phyloP scores from a whole-genome alignment of 2,113 vertebrate species.

The Lamprotornis superbus region DNA sequence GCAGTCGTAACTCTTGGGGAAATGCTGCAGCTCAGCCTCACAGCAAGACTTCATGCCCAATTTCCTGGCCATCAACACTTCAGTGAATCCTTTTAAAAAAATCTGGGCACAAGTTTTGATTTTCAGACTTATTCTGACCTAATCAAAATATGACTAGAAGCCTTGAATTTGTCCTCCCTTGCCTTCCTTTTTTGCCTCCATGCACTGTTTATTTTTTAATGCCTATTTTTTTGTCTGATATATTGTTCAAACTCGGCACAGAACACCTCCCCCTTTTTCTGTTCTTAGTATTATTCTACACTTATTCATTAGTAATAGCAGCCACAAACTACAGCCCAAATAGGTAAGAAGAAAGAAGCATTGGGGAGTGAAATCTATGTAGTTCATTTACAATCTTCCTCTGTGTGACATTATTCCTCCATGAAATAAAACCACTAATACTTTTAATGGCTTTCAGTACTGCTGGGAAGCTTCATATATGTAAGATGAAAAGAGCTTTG shows the following conservation, averaged over 20 bases:
- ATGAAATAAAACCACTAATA: constrained; percentile 7
- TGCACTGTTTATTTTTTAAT: neutral
- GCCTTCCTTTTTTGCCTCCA: neutral
- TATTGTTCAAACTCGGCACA: neutral
- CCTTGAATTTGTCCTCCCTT: neutral
- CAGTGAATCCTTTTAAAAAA: neutral
- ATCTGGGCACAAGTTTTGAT: neutral
- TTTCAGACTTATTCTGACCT: neutral
- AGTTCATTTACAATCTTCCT: neutral
- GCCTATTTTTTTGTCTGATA: neutral
- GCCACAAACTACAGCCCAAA: neutral
- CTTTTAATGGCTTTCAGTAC: neutral
- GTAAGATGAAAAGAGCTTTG: neutral
- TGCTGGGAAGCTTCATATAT: constrained; percentile 26
- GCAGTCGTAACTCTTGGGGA: neutral
- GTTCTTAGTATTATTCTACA: neutral
- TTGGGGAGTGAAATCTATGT: neutral
- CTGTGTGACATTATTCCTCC: neutral
- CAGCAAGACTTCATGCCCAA: neutral
- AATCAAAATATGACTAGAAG: neutral
- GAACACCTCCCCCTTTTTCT: neutral
- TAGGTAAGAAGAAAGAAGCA: neutral
- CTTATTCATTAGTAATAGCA: neutral
- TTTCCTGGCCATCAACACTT: neutral
- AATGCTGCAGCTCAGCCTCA: neutral